These are phyloP conservation scores for Chelmon rostratus DNA, from an alignment of 2,797 vertebrate species.

Conservation along the genomic window DNA sequence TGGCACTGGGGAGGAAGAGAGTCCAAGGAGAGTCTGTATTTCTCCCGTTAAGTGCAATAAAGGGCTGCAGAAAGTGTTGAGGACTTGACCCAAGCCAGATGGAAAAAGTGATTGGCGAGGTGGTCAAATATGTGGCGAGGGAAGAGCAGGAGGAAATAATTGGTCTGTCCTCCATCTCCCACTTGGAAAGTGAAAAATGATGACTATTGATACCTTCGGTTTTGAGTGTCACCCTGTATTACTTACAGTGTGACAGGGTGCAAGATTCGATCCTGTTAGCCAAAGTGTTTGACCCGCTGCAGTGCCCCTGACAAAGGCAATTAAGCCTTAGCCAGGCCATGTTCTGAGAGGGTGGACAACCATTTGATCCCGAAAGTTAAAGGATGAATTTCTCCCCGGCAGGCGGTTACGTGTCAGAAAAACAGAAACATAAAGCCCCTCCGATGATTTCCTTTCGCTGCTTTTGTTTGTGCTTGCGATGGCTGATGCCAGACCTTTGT, in stretches of 20 bases:
- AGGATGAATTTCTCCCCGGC: conserved; percentile 3
- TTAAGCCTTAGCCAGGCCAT: conserved; percentile 18
- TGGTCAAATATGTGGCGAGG: background rate
- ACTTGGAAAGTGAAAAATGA: conserved; percentile 35
- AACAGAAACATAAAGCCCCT: background rate
- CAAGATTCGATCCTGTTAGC: conserved; percentile 17
- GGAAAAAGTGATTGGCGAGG: conserved; percentile 5
- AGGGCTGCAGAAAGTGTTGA: conserved; percentile 3
- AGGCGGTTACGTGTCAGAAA: background rate
- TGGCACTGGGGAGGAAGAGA: background rate
- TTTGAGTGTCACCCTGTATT: conserved; percentile 36
- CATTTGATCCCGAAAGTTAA: background rate
- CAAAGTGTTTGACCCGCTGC: conserved; percentile 42
- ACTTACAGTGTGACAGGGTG: conserved; percentile 16
- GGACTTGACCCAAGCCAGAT: conserved; percentile 11
- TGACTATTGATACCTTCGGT: conserved; percentile 40
- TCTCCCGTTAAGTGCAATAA: background rate
- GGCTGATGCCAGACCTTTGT: conserved; percentile 11
- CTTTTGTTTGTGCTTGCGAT: conserved; percentile 21
- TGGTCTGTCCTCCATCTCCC: conserved; percentile 19
- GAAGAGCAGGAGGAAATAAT: conserved; percentile 36
- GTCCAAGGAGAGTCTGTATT: background rate
- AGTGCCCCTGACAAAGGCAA: conserved; percentile 27
- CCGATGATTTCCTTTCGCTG: conserved; percentile 8
- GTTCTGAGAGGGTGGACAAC: background rate